Evolutionary conservation across 2,113 vertebrate species (phyloP), one percentile per base, ranked within the genome.

Genomic region (Anarhynchus alexandrinus): DNA sequence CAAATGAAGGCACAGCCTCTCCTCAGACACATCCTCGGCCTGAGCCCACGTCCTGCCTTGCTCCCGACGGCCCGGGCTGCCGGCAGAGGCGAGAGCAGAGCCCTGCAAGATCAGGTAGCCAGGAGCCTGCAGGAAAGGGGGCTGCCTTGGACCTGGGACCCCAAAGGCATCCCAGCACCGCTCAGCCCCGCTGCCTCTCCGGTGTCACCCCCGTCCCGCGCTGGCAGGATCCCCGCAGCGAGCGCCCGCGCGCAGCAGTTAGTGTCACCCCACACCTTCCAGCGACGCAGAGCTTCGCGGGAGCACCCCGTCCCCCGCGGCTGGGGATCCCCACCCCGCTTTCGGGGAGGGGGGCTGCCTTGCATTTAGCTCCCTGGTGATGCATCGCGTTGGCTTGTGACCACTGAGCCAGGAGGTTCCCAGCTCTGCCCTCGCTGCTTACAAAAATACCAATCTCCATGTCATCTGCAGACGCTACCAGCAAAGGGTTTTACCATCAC

Each of bases 321-420:
- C 21, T n/a, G 52, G 38, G 61, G 82, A 74, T 15, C 5, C 43
- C 34, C 11, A 0, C 23, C 18, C 47, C 7, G 1, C 36, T 58
- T 58, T 27, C 15, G 10, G 7, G 34, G 17, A 1, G 17, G 2
- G 23, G 34, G 5, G 3, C 34, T 40, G 27, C 57, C 42, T 55
- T 34, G 16, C 57, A 16, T 54, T 72, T n/a, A 70, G 51, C 23
- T 74, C 78, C 38, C 20, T 27, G 42, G 32, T 10, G 19, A 90
- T 15, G 21, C 16, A 25, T 32, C 12, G 0, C 1, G 0, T 5
- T n/a, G 52, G n/a, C 19, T 79, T 54, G 47, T 47, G 80, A 76
- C 70, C 74, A 9, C 0, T 32, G 47, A 82, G 20, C 26, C 34
- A 26, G 15, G 13, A 72, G 38, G 79, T 20, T 25, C 49, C 20